Evolutionary conservation across 2,113 vertebrate genomes (phyloP).

Genomic region (Syngnathus scovelli): DNA sequence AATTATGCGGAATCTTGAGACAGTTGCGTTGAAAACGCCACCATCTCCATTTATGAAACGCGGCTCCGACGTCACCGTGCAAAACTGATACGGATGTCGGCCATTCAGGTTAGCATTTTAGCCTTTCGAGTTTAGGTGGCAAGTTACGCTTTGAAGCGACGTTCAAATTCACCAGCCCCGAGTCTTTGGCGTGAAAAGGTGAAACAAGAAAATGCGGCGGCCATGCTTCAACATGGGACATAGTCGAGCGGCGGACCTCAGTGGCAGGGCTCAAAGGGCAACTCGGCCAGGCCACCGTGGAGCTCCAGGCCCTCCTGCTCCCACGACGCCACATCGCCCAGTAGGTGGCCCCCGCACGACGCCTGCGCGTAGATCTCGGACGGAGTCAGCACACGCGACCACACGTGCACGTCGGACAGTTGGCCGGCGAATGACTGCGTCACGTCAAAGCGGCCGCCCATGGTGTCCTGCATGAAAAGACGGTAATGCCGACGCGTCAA

Average conservation of each 20-base stretch:
- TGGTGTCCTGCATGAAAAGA: constrained; percentile 62
- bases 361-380: constrained; percentile 71
- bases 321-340: constrained; percentile 75
- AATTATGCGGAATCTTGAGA: background rate
- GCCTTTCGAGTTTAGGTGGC: background rate
- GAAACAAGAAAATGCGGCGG: too few species aligned
- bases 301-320: constrained; percentile 69
- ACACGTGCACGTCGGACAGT: constrained; percentile 76
- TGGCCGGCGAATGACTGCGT: constrained; percentile 78
- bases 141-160: too few species aligned
- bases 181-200: background rate
- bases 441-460: constrained; percentile 75
- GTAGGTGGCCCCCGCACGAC: constrained; percentile 62
- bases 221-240: too few species aligned
- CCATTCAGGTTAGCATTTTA: too few species aligned
- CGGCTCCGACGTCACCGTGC: constrained; percentile 22
- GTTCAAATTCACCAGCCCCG: too few species aligned
- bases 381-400: constrained; percentile 72
- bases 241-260: constrained; percentile 9
- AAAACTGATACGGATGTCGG: background rate
- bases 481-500: too few species aligned
- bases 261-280: constrained; percentile 74
- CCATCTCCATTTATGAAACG: constrained; percentile 19
- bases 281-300: constrained; percentile 71
- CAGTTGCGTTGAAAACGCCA: background rate